A percentile compares a stretch with the other conserved stretches of the same genome.
phyloP scores from a whole-genome alignment of 2,888 invertebrate species.

The Sinohyriopsis cumingii region DNA sequence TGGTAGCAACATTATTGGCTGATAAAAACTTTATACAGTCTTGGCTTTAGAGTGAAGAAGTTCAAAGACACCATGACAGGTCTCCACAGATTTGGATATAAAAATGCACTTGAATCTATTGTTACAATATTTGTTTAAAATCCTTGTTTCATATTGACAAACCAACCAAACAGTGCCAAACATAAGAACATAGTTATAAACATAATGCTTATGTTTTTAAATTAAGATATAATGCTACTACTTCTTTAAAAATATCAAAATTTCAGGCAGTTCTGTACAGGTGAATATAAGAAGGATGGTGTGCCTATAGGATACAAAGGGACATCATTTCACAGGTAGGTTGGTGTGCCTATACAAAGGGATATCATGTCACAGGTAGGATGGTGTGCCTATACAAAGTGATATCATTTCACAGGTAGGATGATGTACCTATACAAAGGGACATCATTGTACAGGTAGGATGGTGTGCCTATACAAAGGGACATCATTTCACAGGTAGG shows the following conservation, averaged over 20 bases:
- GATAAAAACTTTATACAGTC: too few species aligned
- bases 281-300: slow-evolving; percentile 95
- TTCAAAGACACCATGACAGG: too few species aligned
- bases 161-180: too few species aligned
- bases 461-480: slow-evolving; percentile 98
- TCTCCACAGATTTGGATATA: too few species aligned
- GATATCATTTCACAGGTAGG: slow-evolving; percentile 90
- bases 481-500: slow-evolving; percentile 90
- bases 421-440: slow-evolving; percentile 96
- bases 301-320: slow-evolving; percentile 98
- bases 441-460: slow-evolving; percentile 90
- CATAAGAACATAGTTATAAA: too few species aligned
- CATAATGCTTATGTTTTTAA: too few species aligned
- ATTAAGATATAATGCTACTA: too few species aligned
- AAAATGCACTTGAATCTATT: too few species aligned
- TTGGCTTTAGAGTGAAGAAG: too few species aligned
- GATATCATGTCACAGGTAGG: slow-evolving; percentile 80
- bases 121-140: too few species aligned
- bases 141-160: too few species aligned
- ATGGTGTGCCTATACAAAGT: slow-evolving; percentile 96
- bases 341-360: neutral
- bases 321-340: slow-evolving; percentile 87
- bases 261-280: slow-evolving; percentile 95
- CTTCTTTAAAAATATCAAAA: neutral
- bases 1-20: too few species aligned